phyloP scores from a whole-genome alignment of 2,888 invertebrate genomes.

The Callosobruchus maculatus region DNA sequence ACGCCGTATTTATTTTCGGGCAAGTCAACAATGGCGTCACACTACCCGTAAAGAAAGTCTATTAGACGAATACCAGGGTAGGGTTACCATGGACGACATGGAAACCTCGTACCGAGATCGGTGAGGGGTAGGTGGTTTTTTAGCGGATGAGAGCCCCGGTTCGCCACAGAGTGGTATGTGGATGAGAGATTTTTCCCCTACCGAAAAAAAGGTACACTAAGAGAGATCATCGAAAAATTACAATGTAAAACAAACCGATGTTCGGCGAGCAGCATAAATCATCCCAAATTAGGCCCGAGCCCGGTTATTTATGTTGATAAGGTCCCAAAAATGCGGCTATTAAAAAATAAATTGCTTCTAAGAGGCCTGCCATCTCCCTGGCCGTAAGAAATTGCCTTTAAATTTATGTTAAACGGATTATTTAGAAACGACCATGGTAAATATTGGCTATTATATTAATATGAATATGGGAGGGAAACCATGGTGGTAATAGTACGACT shows the following conservation, averaged over 20 bases:
- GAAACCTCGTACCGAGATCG: too few species aligned
- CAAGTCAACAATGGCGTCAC: too few species aligned
- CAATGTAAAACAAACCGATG: not conserved
- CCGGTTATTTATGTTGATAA: slow-evolving; percentile 24
- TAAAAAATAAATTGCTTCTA: slow-evolving; percentile 30
- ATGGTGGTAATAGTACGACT: not conserved
- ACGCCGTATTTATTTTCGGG: too few species aligned
- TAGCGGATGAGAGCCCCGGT: too few species aligned
- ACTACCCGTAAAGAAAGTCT: too few species aligned
- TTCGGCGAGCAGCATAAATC: slow-evolving; percentile 12
- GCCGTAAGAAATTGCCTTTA: slow-evolving; percentile 29
- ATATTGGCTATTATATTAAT: slow-evolving; percentile 38
- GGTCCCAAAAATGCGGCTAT: slow-evolving; percentile 28
- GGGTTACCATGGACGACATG: too few species aligned
- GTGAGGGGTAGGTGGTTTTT: too few species aligned
- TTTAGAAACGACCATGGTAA: slow-evolving; percentile 35
- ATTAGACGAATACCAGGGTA: too few species aligned
- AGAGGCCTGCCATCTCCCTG: slow-evolving; percentile 21
- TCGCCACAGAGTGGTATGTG: too few species aligned
- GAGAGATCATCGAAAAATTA: not conserved
- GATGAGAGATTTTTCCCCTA: not conserved
- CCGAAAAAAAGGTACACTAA: not conserved
- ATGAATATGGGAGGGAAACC: slow-evolving; percentile 11
- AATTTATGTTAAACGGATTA: slow-evolving; percentile 38
- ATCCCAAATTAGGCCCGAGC: slow-evolving; percentile 12